Percentiles rank a stretch among this genome's conserved stretches.
Evolutionary conservation across 2,113 vertebrate species (phyloP).

Genomic region (Microcebus jonahi): DNA sequence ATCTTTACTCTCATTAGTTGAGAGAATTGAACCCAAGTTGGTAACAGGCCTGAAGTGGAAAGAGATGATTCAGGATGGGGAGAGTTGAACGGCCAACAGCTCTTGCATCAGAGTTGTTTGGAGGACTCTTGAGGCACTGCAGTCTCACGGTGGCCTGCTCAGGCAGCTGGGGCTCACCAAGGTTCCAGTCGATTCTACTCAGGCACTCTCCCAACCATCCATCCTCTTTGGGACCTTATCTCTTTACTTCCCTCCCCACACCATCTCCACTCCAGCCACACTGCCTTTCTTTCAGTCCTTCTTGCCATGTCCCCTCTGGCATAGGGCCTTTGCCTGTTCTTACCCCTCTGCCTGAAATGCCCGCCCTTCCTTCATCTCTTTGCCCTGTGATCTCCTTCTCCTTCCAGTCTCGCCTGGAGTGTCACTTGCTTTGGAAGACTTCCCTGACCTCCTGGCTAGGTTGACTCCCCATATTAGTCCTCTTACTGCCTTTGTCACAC

Average conservation of each 20-base stretch:
- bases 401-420: background rate
- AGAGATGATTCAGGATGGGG: background rate
- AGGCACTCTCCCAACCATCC: background rate
- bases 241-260: background rate
- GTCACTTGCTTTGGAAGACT: background rate
- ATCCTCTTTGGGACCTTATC: background rate
- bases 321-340: background rate
- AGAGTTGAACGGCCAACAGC: slow-evolving; percentile 28
- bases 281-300: background rate
- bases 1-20: slow-evolving; percentile 43
- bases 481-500: background rate
- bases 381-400: background rate
- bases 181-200: background rate
- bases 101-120: background rate
- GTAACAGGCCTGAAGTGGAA: slow-evolving; percentile 21
- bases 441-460: background rate
- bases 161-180: background rate
- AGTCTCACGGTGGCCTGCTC: background rate
- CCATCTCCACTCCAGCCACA: background rate
- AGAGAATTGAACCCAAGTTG: slow-evolving; percentile 59
- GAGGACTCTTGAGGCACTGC: background rate
- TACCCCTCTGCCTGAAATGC: background rate
- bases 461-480: background rate
- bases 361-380: background rate
- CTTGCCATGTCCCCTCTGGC: background rate